Evolutionary conservation across 2,113 vertebrate genomes (phyloP).

Genomic region (Apaloderma vittatum): DNA sequence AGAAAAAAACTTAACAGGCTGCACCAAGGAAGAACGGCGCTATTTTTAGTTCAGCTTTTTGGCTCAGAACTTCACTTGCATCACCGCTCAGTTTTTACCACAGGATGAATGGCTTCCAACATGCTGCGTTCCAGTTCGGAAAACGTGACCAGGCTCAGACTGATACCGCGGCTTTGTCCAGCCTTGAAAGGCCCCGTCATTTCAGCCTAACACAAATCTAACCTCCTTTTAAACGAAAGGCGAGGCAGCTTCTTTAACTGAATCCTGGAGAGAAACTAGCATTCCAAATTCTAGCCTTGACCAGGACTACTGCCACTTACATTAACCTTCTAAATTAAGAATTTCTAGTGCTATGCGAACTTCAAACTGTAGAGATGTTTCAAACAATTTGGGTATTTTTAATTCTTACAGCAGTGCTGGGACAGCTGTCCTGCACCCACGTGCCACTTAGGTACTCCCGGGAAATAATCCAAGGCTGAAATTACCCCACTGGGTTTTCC

Average conservation of each 20-base stretch:
- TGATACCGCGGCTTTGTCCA: not conserved
- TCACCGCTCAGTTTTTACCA: not conserved
- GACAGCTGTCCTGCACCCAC: not conserved
- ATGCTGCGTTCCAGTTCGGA: not conserved
- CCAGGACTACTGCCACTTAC: not conserved
- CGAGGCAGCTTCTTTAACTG: not conserved
- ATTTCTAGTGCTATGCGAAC: not conserved
- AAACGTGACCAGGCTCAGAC: not conserved
- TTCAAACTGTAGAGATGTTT: not conserved
- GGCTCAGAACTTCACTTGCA: not conserved
- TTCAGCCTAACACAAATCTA: not conserved
- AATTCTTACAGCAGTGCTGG: not conserved
- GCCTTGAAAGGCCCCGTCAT: not conserved
- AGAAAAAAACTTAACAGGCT: slow-evolving; percentile 12
- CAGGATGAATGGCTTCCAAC: not conserved
- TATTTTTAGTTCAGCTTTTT: slow-evolving; percentile 29
- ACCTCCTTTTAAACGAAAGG: not conserved
- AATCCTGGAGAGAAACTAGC: not conserved
- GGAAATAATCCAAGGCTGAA: not conserved
- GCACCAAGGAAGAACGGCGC: not conserved
- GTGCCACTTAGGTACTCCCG: not conserved
- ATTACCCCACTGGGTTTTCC: not conserved
- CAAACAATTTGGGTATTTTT: not conserved
- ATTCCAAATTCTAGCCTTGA: not conserved
- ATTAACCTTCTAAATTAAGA: not conserved